These are phyloP conservation scores for Saccopteryx leptura DNA, from an alignment of 2,113 vertebrate species.

Conservation along the genomic window DNA sequence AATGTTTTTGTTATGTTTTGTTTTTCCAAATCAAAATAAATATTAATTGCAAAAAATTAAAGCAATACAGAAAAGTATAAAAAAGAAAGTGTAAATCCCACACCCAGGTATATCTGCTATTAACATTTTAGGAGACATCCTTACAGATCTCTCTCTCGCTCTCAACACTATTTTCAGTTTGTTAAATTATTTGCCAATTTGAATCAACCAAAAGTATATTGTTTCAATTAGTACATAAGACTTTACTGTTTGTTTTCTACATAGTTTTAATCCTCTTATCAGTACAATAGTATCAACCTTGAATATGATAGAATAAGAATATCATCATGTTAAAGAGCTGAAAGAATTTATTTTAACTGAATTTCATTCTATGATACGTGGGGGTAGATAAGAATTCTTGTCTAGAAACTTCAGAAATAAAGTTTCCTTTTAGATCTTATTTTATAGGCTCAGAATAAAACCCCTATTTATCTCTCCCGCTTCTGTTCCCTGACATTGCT, in stretches of 20 bases:
- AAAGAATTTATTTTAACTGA: conserved; percentile 19
- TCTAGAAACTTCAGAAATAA: conserved; percentile 43
- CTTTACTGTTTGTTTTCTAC: conserved; percentile 21
- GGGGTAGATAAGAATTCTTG: background rate
- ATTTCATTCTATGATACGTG: background rate
- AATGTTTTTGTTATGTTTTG: background rate
- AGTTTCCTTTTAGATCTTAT: conserved; percentile 32
- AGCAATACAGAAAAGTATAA: background rate
- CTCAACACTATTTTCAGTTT: conserved; percentile 20
- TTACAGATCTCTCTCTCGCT: background rate
- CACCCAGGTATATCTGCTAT: background rate
- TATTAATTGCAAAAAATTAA: conserved; percentile 46
- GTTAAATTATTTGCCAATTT: conserved; percentile 6
- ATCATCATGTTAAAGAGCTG: background rate
- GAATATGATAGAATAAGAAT: background rate
- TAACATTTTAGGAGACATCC: background rate
- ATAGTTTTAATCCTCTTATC: background rate
- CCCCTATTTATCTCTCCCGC: background rate
- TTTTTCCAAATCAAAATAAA: conserved; percentile 3
- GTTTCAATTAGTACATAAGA: background rate
- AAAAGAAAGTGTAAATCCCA: background rate
- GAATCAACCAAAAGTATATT: conserved; percentile 21
- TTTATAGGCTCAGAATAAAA: background rate
- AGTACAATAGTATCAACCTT: background rate
- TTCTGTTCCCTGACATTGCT: background rate